These are phyloP conservation scores for Emydocephalus ijimae DNA, from an alignment of 2,113 vertebrate genomes.

Conservation along the genomic window DNA sequence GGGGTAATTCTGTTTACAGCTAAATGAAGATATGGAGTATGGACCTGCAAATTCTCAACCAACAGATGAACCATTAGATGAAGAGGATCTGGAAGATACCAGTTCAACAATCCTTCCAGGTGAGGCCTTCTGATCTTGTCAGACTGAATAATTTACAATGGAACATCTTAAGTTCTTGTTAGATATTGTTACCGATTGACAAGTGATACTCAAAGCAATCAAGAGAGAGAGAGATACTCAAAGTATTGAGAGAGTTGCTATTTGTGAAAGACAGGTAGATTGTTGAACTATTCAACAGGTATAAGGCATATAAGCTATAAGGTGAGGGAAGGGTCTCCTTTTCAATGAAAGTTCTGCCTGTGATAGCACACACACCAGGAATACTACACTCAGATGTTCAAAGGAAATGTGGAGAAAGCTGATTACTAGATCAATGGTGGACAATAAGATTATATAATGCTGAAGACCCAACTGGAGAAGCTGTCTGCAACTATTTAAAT, in stretches of 20 bases:
- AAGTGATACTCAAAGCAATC: not conserved
- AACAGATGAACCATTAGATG: slow-evolving; percentile 65
- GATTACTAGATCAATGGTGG: not conserved
- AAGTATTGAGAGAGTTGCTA: not conserved
- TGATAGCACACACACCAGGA: not conserved
- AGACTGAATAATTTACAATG: not conserved
- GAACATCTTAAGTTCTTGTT: not conserved
- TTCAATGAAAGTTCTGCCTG: not conserved
- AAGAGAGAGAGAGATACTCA: not conserved
- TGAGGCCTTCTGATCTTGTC: slow-evolving; percentile 49
- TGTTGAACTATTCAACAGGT: not conserved
- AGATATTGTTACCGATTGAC: not conserved
- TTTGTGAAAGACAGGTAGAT: not conserved
- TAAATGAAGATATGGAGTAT: slow-evolving; percentile 75
- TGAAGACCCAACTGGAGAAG: not conserved
- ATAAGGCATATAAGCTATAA: not conserved
- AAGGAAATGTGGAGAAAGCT: not conserved
- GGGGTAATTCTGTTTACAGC: slow-evolving; percentile 63
- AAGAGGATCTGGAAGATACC: slow-evolving; percentile 60
- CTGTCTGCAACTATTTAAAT: not conserved
- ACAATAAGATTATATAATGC: not conserved
- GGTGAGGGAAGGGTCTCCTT: not conserved
- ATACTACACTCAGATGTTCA: not conserved
- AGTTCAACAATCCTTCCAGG: slow-evolving; percentile 71
- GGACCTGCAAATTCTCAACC: slow-evolving; percentile 53